Percentiles rank a stretch among this genome's conserved stretches.
phyloP scores from a whole-genome alignment of 2,888 invertebrate genomes.

The Gisinianus flammeolus region DNA sequence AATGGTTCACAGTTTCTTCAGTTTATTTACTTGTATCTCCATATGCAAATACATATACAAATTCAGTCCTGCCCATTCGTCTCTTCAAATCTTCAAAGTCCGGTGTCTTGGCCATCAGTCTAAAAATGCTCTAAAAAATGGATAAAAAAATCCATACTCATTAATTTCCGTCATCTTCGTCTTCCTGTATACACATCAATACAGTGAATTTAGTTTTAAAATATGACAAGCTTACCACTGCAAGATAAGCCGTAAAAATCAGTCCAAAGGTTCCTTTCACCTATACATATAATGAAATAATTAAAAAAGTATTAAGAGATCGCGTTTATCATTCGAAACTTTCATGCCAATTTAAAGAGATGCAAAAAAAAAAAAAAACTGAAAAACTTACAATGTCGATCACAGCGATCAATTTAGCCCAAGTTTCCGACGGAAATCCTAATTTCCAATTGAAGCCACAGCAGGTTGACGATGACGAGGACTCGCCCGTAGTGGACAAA shows the following conservation, averaged over 20 bases:
- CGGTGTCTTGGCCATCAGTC: conserved; percentile 38
- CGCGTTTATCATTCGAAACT: too few relatives aligned
- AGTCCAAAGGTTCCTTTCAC: conserved; percentile 39
- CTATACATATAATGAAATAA: not conserved
- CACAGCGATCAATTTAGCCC: conserved; percentile 38
- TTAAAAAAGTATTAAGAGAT: not conserved
- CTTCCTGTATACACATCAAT: too few relatives aligned
- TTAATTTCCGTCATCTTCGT: too few relatives aligned
- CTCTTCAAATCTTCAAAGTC: conserved; percentile 34
- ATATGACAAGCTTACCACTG: not conserved
- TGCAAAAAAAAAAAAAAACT: not conserved
- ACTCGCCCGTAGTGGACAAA: too few relatives aligned
- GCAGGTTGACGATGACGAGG: too few relatives aligned
- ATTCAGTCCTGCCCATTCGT: conserved; percentile 30
- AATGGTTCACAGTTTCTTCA: not conserved
- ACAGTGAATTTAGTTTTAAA: not conserved
- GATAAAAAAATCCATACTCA: too few relatives aligned
- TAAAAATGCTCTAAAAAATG: conserved; percentile 16
- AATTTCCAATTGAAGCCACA: conserved; percentile 25
- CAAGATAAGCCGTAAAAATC: conserved; percentile 37
- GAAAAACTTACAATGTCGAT: conserved; percentile 35
- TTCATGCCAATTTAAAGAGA: not conserved
- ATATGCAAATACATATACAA: conserved; percentile 37
- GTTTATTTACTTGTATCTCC: conserved; percentile 18
- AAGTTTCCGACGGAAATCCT: conserved; percentile 10